Base-by-base conservation (phyloP, 2,113 vertebrate species). In the Grallaria varia region DNA sequence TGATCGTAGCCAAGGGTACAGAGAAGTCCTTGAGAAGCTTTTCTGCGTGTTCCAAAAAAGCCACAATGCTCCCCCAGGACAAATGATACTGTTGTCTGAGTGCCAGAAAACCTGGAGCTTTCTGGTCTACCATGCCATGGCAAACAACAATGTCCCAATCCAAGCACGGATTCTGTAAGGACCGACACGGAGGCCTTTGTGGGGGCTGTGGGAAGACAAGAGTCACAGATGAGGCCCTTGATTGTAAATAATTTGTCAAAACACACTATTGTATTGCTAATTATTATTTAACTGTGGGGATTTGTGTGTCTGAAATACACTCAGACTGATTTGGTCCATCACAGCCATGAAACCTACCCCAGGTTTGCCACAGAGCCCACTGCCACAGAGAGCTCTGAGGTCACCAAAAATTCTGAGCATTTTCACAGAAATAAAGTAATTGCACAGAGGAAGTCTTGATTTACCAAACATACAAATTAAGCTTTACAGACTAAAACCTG, bases 1-100 rank as follows among this genome's bases (percentile, higher is more conserved):
- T 95, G 76, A 98, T 96, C 49, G 96, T 93, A 45, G 98, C 98
- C 83, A 95, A 55, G 14, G 98, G 98, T 40, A 98, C 94, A 0
- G 98, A 96, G n/a, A 97, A 99, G 55, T 98, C 97, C 90, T 96
- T 92, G 74, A 99, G 98, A 72, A 98, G 97, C 77, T 96, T 97
- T 80, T 96, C 87, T 16, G 98, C 45, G 9, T 74, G 81, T 63
- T 98, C 96, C 93, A 99, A 84, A 90, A 98, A 84, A 27, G 80
- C 95, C 35, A 94, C 50, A 62, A 97, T 88, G 52, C 82, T 97
- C 66, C 96, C 97, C 98, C 98, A 98, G 81, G 94, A 96, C n/a
- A 98, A 97, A 28, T 60, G 96, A 37, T 96, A 97, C 75, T 64
- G 97, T 21, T 98, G 92, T 73, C 98, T 98, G 93, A 99, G 99